Evolutionary conservation across 1,140 invertebrate genomes (phyloP).

Genomic region (Drosophila arizonae): DNA sequence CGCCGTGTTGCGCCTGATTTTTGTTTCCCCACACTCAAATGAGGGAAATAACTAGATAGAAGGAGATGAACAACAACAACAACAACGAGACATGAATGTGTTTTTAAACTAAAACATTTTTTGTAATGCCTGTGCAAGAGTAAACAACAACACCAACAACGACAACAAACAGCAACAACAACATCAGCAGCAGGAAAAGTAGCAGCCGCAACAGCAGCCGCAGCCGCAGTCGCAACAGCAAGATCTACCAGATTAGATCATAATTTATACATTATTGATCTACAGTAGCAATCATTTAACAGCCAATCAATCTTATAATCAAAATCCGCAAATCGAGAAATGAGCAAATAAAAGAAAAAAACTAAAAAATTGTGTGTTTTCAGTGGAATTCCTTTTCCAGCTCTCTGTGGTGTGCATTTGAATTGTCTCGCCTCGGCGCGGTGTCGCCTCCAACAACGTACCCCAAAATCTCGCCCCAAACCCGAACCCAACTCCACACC

Average conservation of each 20-base stretch:
- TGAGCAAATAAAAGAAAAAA: slow-evolving; percentile 80
- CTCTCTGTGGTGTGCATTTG: slow-evolving; percentile 71
- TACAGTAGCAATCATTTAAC: slow-evolving; percentile 57
- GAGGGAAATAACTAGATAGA: slow-evolving; percentile 21
- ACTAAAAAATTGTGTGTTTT: slow-evolving; percentile 72
- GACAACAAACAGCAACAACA: slow-evolving; percentile 23
- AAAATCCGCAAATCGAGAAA: slow-evolving; percentile 75
- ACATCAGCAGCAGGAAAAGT: slow-evolving; percentile 41
- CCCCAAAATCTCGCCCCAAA: too few relatives aligned
- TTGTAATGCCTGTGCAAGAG: slow-evolving; percentile 45
- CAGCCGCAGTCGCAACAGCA: slow-evolving; percentile 45
- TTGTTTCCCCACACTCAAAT: slow-evolving; percentile 9
- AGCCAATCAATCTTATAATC: slow-evolving; percentile 73
- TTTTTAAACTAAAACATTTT: slow-evolving; percentile 61
- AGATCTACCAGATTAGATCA: slow-evolving; percentile 34
- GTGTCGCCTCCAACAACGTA: slow-evolving; percentile 12
- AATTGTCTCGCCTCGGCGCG: slow-evolving; percentile 75
- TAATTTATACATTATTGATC: slow-evolving; percentile 63
- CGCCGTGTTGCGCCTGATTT: slow-evolving; percentile 68
- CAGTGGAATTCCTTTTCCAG: slow-evolving; percentile 63
- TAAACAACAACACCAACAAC: slow-evolving; percentile 24
- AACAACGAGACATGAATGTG: slow-evolving; percentile 44
- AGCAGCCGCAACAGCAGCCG: slow-evolving; percentile 50
- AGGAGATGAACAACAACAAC: slow-evolving; percentile 24
- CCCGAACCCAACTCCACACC: too few relatives aligned